Evolutionary conservation across 2,113 vertebrate species (phyloP).

Genomic region (Pelecanoides urinatrix): DNA sequence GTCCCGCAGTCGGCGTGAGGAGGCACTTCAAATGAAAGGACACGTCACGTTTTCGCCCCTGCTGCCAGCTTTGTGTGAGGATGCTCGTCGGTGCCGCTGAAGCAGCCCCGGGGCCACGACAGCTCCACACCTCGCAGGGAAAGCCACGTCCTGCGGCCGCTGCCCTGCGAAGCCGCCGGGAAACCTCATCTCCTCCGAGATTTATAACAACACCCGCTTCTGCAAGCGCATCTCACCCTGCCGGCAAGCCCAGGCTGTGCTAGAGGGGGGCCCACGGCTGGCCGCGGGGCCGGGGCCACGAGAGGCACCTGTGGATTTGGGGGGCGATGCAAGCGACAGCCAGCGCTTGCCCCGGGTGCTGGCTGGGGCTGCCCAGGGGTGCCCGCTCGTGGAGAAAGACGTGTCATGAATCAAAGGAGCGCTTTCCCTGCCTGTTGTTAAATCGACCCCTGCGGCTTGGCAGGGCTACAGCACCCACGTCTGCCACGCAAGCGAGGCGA

Average conservation of each 20-base stretch:
- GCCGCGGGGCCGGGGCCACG: not conserved
- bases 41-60: not conserved
- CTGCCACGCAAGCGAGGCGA: rapidly evolving
- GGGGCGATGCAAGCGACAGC: not conserved
- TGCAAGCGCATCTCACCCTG: not conserved
- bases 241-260: not conserved
- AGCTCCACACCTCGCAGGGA: not conserved
- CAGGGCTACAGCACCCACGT: too few species aligned
- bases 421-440: not conserved
- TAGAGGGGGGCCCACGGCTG: not conserved
- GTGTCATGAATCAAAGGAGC: not conserved
- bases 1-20: not conserved
- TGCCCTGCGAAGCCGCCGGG: not conserved
- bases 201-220: not conserved
- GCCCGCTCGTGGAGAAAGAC: not conserved
- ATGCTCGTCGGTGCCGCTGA: not conserved
- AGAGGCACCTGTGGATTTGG: not conserved
- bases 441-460: too few species aligned
- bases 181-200: not conserved
- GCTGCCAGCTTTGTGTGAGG: not conserved
- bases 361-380: not conserved
- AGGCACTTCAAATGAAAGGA: slow-evolving; percentile 18
- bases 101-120: not conserved
- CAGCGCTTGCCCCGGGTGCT: not conserved
- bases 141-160: not conserved